A percentile compares a stretch with the other conserved stretches of the same genome.
These are phyloP conservation scores for Acanthurus tractus DNA, from an alignment of 2,797 vertebrate species.

Conservation along the genomic window DNA sequence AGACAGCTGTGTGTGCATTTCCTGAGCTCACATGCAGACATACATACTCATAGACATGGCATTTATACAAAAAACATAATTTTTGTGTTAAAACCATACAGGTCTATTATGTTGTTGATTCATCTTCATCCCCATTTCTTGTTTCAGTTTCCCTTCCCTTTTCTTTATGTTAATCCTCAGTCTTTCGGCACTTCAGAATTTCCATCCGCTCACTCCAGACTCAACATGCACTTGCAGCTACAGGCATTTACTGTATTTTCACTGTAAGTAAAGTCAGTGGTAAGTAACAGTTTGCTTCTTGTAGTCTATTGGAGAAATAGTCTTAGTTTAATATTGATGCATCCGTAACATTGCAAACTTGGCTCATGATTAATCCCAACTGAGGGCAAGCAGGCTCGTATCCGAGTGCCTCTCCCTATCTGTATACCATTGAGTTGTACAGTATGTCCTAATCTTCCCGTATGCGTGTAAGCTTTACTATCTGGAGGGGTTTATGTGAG, in stretches of 20 bases:
- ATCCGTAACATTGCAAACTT: no score
- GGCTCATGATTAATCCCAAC: no score
- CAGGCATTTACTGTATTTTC: slow-evolving; percentile 6
- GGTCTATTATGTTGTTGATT: slow-evolving; percentile 1
- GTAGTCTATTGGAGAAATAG: background rate
- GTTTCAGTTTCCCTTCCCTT: slow-evolving; percentile 17
- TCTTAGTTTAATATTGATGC: no score
- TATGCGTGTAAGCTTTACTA: no score
- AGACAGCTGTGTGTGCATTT: slow-evolving; percentile 15
- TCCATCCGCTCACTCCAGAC: slow-evolving; percentile 13
- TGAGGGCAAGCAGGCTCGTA: no score
- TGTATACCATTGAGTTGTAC: no score
- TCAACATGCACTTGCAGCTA: background rate
- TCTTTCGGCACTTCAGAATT: slow-evolving; percentile 5
- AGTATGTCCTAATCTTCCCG: no score
- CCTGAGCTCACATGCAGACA: slow-evolving; percentile 34
- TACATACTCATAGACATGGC: slow-evolving; percentile 9
- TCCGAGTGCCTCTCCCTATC: no score
- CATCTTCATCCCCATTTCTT: background rate
- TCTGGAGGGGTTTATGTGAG: no score
- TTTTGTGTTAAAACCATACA: slow-evolving; percentile 20
- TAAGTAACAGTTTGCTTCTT: background rate
- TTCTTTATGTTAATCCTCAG: slow-evolving; percentile 2
- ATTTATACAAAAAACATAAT: slow-evolving; percentile 9
- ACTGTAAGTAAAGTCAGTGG: slow-evolving; percentile 2